Evolutionary conservation across 2,797 vertebrate genomes (phyloP).

Genomic region (Novumbra hubbsi): DNA sequence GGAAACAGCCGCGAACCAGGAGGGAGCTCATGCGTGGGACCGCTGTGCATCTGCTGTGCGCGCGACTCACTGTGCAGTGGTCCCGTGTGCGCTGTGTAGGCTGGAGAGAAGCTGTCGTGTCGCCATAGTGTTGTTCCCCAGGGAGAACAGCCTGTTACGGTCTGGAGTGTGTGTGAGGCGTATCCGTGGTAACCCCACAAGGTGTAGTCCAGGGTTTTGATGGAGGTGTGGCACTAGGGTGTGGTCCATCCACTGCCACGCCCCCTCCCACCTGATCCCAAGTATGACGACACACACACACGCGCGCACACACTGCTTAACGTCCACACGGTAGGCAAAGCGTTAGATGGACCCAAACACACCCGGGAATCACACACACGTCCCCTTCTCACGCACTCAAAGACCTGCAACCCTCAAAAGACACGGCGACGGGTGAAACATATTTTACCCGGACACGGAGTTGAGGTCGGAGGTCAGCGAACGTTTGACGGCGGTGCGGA

Average conservation of each 20-base stretch:
- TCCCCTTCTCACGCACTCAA: too few relatives aligned
- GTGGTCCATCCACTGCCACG: constrained; percentile 66
- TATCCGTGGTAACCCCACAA: constrained; percentile 65
- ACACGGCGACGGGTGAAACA: not conserved
- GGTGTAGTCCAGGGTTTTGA: constrained; percentile 54
- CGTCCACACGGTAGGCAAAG: not conserved
- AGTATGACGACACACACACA: not conserved
- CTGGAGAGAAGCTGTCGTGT: constrained; percentile 50
- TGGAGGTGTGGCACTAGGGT: constrained; percentile 69
- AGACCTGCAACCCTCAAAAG: not conserved
- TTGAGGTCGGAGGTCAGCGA: constrained; percentile 54
- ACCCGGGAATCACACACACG: not conserved
- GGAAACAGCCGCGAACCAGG: not conserved
- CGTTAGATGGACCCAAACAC: not conserved
- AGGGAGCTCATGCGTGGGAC: too few relatives aligned
- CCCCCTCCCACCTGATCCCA: constrained; percentile 62
- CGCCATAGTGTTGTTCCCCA: constrained; percentile 58
- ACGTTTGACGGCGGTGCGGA: constrained; percentile 60
- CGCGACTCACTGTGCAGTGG: constrained; percentile 15
- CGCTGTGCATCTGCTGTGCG: too few relatives aligned
- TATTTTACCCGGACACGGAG: constrained; percentile 59
- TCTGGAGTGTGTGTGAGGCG: constrained; percentile 26
- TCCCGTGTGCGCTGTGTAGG: constrained; percentile 49
- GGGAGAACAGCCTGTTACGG: not conserved
- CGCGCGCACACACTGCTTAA: not conserved